Conservation (phyloP, 1,140 invertebrate species). For the Lethocerus indicus region DNA sequence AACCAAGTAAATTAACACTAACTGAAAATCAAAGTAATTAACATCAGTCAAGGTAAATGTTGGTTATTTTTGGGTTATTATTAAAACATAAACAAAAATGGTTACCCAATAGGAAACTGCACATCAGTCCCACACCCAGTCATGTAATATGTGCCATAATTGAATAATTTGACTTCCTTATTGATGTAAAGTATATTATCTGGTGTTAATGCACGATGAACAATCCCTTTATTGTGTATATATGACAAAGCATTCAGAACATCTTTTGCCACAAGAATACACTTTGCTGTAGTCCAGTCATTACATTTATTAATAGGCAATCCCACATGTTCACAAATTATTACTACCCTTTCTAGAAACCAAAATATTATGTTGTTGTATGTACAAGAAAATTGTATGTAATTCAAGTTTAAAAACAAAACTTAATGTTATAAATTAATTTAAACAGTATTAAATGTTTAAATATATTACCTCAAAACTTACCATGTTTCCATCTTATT, state of each 20-base stretch:
- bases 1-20: background rate
- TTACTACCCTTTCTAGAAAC: slow-evolving; percentile 67
- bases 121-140: slow-evolving; percentile 69
- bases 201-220: slow-evolving; percentile 61
- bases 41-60: background rate
- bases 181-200: slow-evolving; percentile 69
- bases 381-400: background rate
- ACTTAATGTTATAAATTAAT: too few species aligned
- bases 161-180: slow-evolving; percentile 59
- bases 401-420: background rate
- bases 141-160: slow-evolving; percentile 87
- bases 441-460: too few species aligned
- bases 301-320: slow-evolving; percentile 30
- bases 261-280: slow-evolving; percentile 44
- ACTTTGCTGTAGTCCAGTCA: slow-evolving; percentile 29
- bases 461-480: too few species aligned
- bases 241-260: slow-evolving; percentile 53
- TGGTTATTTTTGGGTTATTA: background rate
- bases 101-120: slow-evolving; percentile 80
- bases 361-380: slow-evolving; percentile 15
- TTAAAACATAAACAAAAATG: slow-evolving; percentile 20
- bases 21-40: background rate
- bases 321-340: slow-evolving; percentile 75
- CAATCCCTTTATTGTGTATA: slow-evolving; percentile 54
- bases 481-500: too few species aligned